Evolutionary conservation across 2,888 invertebrate genomes (phyloP), one percentile per base, ranked within the genome.

Genomic region (Dioctria rufipes): DNA sequence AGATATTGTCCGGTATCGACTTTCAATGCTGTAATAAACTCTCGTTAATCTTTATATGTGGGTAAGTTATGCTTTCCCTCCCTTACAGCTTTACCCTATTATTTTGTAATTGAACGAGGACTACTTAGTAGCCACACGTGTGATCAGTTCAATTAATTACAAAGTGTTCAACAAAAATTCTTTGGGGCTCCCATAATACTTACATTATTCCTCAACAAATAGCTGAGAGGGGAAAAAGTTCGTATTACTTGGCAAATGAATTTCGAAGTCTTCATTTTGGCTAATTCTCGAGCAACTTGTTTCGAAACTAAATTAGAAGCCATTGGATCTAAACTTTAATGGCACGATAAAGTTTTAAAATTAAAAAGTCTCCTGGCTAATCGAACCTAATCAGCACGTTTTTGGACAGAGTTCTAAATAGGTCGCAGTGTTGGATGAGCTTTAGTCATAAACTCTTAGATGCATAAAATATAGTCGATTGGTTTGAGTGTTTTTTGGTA

Each of bases 331-430:
- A 71, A 71, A 71, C 71, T 71, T 71, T 71, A 71, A 71, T 71
- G 40, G 71, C 71, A 71, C 71, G 71, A 71, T 71, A 71, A 71
- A 71, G 71, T 71, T 71, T 71, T 71, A 71, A 71, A 71, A 71
- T 71, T 71, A 37, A 71, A 51, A 71, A 71, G 51, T 71, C 71
- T 51, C 71, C 37, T 71, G 71, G 71, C 71, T 71, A 71, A 71
- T 71, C 71, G 71, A 71, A 71, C 71, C 71, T 71, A 71, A 54
- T 71, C 71, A 71, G 54, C 71, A 71, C 71, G 71, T 71, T 71
- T 51, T 71, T 71, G 54, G 39, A 8, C 54, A 5, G 71, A 71
- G 71, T 71, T 71, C 51, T 71, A 71, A 51, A 13, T 1, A 6
- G 46, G 46, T 46, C 8, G 1, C 46, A 46, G 2, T 8, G 25